Conservation (phyloP, 2,113 vertebrate species). For the Bos javanicus region DNA sequence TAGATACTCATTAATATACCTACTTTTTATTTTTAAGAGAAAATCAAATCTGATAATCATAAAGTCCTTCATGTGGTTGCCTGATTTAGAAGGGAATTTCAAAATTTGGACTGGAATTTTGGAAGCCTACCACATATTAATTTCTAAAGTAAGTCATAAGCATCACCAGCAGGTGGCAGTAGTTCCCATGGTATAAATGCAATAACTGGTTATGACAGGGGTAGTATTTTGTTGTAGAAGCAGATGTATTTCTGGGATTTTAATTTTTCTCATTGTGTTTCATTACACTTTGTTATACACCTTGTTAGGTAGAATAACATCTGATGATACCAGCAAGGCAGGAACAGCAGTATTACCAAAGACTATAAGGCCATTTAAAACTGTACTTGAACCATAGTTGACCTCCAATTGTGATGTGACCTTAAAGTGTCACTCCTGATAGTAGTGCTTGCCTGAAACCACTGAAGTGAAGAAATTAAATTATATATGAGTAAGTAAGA, state of each 20-base stretch:
- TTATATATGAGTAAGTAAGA: not conserved
- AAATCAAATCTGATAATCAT: not conserved
- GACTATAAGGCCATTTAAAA: not conserved
- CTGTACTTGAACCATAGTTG: not conserved
- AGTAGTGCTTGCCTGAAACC: not conserved
- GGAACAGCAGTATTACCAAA: not conserved
- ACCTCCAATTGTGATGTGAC: not conserved
- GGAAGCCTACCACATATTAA: not conserved
- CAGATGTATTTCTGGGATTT: not conserved
- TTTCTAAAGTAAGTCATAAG: not conserved
- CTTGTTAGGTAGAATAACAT: not conserved
- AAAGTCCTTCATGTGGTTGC: not conserved
- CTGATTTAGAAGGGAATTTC: not conserved
- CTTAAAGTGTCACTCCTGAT: not conserved
- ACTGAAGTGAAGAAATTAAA: not conserved
- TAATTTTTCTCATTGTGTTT: constrained; percentile 19
- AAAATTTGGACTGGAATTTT: not conserved
- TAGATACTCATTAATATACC: not conserved
- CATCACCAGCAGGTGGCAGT: constrained; percentile 61
- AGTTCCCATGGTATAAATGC: not conserved
- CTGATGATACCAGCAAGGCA: not conserved
- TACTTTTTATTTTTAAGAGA: not conserved
- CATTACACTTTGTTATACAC: not conserved
- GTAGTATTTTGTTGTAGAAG: not conserved
- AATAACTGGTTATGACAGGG: not conserved